Evolutionary conservation across 2,113 vertebrate genomes (phyloP), one percentile per base, ranked within the genome.

Genomic region (Platycercus adscitus): DNA sequence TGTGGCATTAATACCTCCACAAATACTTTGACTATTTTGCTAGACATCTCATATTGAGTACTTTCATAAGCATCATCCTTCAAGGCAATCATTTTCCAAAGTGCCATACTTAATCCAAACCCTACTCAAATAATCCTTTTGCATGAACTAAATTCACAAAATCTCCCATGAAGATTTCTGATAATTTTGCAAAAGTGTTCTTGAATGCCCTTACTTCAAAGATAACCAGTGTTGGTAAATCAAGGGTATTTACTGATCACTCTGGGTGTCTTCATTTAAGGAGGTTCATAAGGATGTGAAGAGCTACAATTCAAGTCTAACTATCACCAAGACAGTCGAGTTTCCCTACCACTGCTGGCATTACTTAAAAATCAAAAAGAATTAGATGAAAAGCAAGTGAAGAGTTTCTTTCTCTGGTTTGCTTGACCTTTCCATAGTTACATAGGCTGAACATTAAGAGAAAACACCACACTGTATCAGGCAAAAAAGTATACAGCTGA

Each of bases 361-460:
- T 68, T 37, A 53, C 33, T 84, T 77, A n/a, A 79, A 82, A 52
- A 46, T 50, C 29, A 11, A 33, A 72, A 71, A 25, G 26, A 71
- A 56, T 5, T 15, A 72, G 26, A 37, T 3, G 26, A 46, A 47
- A 69, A 86, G 46, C 49, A 88, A 11, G 15, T 63, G 80, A 61
- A 88, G 52, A 44, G 64, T 35, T 77, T 66, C 28, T 47, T 56
- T 60, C 72, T 89, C 49, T 78, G 39, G 23, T 21, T 86, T 68
- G 20, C 26, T 50, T 91, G 84, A 92, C 88, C 71, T 93, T 92
- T 80, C 91, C 82, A 50, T 53, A 81, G 77, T 35, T 94, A 24
- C 19, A 35, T 23, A 35, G 71, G 39, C n/a, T 88, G 80, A 93
- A 75, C 77, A 56, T 61, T 28, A 81, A 6, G 35, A 82, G 75